phyloP scores from a whole-genome alignment of 2,113 vertebrate species.

The Aphelocoma coerulescens region DNA sequence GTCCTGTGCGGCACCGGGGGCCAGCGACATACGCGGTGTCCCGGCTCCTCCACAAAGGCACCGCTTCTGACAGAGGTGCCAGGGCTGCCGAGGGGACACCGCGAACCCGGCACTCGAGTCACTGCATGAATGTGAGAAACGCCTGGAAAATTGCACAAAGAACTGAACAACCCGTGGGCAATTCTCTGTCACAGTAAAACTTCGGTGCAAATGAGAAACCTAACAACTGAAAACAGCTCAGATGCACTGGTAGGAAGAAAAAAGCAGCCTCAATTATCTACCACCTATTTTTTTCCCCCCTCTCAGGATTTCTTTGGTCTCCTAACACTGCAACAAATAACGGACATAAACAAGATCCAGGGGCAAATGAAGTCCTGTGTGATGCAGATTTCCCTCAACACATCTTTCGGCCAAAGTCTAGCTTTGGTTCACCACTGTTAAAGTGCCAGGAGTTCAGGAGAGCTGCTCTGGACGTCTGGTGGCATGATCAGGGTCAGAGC shows the following conservation, averaged over 20 bases:
- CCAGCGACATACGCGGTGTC: background rate
- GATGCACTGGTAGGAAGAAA: conserved; percentile 2
- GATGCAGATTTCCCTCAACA: background rate
- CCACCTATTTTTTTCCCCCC: background rate
- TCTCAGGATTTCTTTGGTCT: background rate
- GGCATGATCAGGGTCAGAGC: background rate
- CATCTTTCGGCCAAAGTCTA: background rate
- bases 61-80: background rate
- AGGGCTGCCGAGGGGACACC: background rate
- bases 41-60: background rate
- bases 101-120: background rate
- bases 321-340: background rate
- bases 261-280: background rate
- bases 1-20: background rate
- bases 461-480: background rate
- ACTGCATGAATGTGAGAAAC: background rate
- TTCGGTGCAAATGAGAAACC: conserved; percentile 40
- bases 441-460: background rate
- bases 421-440: background rate
- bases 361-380: background rate
- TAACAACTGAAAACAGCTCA: conserved; percentile 53
- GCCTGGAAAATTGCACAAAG: conserved; percentile 29
- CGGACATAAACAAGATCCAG: background rate
- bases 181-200: conserved; percentile 43
- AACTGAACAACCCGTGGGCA: conserved; percentile 41